These are phyloP conservation scores for Cyprinodon variegatus DNA, from an alignment of 2,113 vertebrate species.

Conservation along the genomic window DNA sequence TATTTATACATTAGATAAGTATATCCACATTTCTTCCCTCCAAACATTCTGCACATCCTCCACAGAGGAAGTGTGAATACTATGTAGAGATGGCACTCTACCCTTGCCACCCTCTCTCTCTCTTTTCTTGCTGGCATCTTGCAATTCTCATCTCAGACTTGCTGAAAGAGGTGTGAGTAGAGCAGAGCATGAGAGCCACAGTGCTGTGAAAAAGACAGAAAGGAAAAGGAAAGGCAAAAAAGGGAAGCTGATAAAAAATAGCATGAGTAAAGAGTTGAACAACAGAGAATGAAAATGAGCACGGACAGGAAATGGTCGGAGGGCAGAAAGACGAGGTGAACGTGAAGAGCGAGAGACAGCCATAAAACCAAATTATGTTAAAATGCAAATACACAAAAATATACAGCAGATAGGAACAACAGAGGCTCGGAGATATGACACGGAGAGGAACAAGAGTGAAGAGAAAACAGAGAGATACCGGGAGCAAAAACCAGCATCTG, in stretches of 20 bases:
- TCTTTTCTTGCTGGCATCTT: slow-evolving; percentile 49
- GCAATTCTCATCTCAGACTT: slow-evolving; percentile 62
- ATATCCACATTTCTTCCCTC: slow-evolving; percentile 36
- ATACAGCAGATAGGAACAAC: slow-evolving; percentile 33
- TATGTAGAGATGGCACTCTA: slow-evolving; percentile 52
- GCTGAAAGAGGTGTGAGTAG: slow-evolving; percentile 59
- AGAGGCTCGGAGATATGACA: slow-evolving; percentile 49
- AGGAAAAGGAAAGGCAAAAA: slow-evolving; percentile 28
- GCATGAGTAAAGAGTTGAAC: slow-evolving; percentile 50
- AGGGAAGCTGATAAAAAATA: slow-evolving; percentile 48
- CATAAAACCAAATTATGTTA: slow-evolving; percentile 48
- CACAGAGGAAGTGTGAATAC: slow-evolving; percentile 56
- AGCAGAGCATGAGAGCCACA: slow-evolving; percentile 40
- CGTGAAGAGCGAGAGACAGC: slow-evolving; percentile 45
- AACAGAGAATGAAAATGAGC: slow-evolving; percentile 62
- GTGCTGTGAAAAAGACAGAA: slow-evolving; percentile 27
- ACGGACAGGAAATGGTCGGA: slow-evolving; percentile 55
- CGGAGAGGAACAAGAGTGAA: slow-evolving; percentile 44
- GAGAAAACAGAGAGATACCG: slow-evolving; percentile 53
- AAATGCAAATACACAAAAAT: slow-evolving; percentile 49
- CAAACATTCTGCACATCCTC: slow-evolving; percentile 37
- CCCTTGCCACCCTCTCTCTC: background rate
- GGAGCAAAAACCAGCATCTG: slow-evolving; percentile 63
- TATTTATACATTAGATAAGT: slow-evolving; percentile 36
- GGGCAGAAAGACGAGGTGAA: slow-evolving; percentile 45